Evolutionary conservation across 2,113 vertebrate species (phyloP), one percentile per base, ranked within the genome.

Genomic region (Dipodomys stephensi): DNA sequence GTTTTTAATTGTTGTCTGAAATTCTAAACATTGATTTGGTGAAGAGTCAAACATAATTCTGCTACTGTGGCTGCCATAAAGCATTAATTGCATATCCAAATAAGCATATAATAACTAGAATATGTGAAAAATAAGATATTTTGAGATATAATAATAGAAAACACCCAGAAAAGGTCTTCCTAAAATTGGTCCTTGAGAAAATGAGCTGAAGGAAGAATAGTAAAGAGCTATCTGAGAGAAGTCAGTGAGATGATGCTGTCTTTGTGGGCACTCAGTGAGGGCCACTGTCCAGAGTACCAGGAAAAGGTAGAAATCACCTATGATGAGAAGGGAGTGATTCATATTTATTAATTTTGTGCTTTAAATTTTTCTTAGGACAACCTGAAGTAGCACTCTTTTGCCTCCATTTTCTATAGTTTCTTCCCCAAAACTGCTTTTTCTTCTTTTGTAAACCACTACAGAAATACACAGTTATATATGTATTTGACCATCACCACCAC

Each of bases 1-100:
- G 46, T 57, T 92, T 92, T 82, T 73, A 78, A 67, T 83, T 92
- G 23, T 13, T 23, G 88, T 73, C 6, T 83, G 64, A 74, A 91
- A 83, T 71, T 60, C 62, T 72, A 87, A 90, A 32, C 7, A 79
- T 10, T 60, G 19, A 64, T 78, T 79, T 92, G 27, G 46, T 72
- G 39, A 85, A 60, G 10, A 84, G 46, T 13, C 39, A 84, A 19
- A 72, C 4, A 27, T 87, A 74, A 85, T 77, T 94, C 11, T 93
- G 19, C 53, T 90, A 80, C 19, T 60, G 39, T 57, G 22, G 15
- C 53, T 90, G 73, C 19, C 65, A 39, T 35, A 18, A 62, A 72
- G 1, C 12, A 76, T 64, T 23, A 64, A 8, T 64, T 64, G 73
- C 93, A 69, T 1, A 86, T 71, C 77, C 25, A 57, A 79, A 39